phyloP scores from a whole-genome alignment of 2,797 vertebrate genomes.

The Sylvia borin region DNA sequence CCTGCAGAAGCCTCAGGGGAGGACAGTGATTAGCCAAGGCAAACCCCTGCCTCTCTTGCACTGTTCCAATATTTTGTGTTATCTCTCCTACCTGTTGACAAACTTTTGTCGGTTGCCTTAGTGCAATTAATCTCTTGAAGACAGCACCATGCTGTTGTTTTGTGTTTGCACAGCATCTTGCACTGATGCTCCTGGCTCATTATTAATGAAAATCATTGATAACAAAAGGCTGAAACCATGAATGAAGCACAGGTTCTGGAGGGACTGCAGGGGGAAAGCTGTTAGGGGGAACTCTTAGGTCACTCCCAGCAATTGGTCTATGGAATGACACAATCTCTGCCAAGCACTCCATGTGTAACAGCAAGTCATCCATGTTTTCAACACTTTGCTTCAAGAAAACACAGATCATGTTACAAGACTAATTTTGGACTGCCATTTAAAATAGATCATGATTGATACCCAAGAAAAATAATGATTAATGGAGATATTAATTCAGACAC shows the following conservation, averaged over 20 bases:
- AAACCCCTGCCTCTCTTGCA: background rate
- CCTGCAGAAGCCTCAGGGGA: background rate
- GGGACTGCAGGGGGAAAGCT: background rate
- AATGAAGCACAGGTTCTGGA: background rate
- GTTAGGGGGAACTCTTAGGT: background rate
- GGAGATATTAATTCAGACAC: background rate
- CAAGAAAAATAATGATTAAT: background rate
- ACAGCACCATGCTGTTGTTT: background rate
- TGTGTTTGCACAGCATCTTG: background rate
- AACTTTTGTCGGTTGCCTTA: background rate
- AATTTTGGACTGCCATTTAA: background rate
- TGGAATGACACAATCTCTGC: background rate
- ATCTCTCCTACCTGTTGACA: background rate
- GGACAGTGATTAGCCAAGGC: background rate
- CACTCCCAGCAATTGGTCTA: background rate
- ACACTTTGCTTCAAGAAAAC: background rate
- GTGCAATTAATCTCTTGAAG: background rate
- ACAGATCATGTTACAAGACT: background rate
- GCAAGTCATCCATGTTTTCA: background rate
- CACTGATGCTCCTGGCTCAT: background rate
- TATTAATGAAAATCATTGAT: background rate
- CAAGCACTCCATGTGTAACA: background rate
- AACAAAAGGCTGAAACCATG: background rate
- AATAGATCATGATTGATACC: background rate
- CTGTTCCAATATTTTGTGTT: background rate